phyloP scores from a whole-genome alignment of 1,140 invertebrate species.

The Lasioglossum albipes region DNA sequence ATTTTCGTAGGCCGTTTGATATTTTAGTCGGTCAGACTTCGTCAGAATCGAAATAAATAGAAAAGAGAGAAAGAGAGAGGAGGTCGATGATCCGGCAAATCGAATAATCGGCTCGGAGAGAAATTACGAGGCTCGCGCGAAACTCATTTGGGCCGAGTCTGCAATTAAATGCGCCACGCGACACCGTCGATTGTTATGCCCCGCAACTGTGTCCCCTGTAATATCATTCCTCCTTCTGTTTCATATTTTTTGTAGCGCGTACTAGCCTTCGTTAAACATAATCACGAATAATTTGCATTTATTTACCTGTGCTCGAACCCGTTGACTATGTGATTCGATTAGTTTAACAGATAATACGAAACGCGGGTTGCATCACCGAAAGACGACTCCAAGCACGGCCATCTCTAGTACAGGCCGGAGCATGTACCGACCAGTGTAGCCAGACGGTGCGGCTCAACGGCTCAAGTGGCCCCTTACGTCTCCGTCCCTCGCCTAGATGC shows the following conservation, averaged over 20 bases:
- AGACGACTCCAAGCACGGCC: no score
- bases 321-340: not conserved
- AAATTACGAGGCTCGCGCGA: conserved; percentile 62
- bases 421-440: no score
- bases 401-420: no score
- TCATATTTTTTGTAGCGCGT: not conserved
- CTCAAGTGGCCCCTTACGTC: no score
- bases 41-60: not conserved
- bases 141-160: conserved; percentile 67
- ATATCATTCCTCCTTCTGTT: conserved; percentile 5
- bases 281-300: not conserved
- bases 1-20: not conserved
- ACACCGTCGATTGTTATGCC: conserved; percentile 38
- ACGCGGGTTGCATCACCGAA: no score
- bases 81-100: conserved; percentile 37
- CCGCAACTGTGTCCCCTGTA: not conserved
- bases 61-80: not conserved
- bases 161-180: conserved; percentile 62
- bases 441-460: no score
- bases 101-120: conserved; percentile 28
- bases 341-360: not conserved
- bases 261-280: not conserved
- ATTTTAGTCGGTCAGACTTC: not conserved
- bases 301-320: no score
- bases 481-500: no score